A percentile compares a stretch with the other conserved stretches of the same genome.
These are phyloP conservation scores for Tetranychus truncatus DNA, from an alignment of 2,888 invertebrate species.

Conservation along the genomic window DNA sequence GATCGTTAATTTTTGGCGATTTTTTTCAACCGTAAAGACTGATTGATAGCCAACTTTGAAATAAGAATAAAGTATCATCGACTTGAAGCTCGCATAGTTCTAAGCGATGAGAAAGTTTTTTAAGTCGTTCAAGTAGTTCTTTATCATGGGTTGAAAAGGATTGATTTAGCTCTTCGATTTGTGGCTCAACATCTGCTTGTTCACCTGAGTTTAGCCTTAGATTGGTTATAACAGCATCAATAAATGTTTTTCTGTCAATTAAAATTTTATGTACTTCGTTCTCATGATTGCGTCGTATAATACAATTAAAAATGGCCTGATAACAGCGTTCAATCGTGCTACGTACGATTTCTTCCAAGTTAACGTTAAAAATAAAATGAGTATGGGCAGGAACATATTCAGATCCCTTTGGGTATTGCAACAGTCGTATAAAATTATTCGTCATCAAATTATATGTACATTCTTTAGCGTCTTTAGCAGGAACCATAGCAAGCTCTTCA, in stretches of 20 bases:
- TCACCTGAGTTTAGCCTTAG: slow-evolving; percentile 59
- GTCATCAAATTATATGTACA: slow-evolving; percentile 52
- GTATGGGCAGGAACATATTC: slow-evolving; percentile 60
- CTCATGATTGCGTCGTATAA: slow-evolving; percentile 47
- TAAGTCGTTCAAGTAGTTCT: slow-evolving; percentile 49
- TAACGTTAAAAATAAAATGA: slow-evolving; percentile 54
- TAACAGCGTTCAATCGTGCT: slow-evolving; percentile 51
- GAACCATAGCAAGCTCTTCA: slow-evolving; percentile 77
- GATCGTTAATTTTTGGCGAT: not conserved
- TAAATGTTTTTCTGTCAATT: slow-evolving; percentile 64
- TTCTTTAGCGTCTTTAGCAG: slow-evolving; percentile 76
- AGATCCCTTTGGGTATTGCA: slow-evolving; percentile 35
- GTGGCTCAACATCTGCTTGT: slow-evolving; percentile 39
- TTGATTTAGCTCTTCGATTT: slow-evolving; percentile 51
- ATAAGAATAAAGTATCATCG: slow-evolving; percentile 60
- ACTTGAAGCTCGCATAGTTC: slow-evolving; percentile 58
- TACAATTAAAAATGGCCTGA: slow-evolving; percentile 50
- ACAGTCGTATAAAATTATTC: slow-evolving; percentile 15
- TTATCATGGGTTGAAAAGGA: slow-evolving; percentile 17
- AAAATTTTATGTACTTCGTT: slow-evolving; percentile 52
- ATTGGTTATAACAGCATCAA: slow-evolving; percentile 59
- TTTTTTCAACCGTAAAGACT: not conserved
- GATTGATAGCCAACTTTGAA: slow-evolving; percentile 45
- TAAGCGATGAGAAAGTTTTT: slow-evolving; percentile 49
- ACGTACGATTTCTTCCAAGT: slow-evolving; percentile 43